Evolutionary conservation across 1,140 invertebrate genomes (phyloP), one percentile per base, ranked within the genome.

Genomic region (Pemphigus obesinymphae): DNA sequence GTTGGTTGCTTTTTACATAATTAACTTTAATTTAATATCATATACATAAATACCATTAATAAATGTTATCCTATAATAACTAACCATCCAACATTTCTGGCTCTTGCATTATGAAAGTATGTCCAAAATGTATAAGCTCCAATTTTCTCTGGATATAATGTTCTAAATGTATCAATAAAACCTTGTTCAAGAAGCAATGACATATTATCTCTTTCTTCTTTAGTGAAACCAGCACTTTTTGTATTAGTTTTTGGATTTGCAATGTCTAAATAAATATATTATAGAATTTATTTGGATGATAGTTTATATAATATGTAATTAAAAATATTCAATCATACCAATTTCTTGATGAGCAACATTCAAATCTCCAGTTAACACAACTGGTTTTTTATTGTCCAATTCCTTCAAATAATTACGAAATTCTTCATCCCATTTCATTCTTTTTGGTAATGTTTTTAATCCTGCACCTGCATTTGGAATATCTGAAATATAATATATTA

Each of bases 311-410:
- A 26, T 76, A 48, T 53, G 26, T 45, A 50, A 45, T 29, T 53
- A 76, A 53, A 29, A 58, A 76, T 34, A 75, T 48, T 40, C 13
- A 8, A 48, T 50, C 6, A 45, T 88, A 95, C 94, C 95, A 86
- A 99, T 98, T 90, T 97, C 95, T 84, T 93, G 88, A 87, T 99
- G 97, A 66, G 97, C 93, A 7, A 99, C 97, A 89, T 99, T 99
- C 89, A 99, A 92, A 88, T 99, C 98, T 2, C 98, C 97, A 87
- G 93, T 96, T 83, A 98, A 90, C 70, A 99, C 93, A 0, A 99
- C 95, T 20, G 97, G 96, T 87, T 99, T 99, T 72, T 93, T 92
- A 82, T 90, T 88, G 88, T 99, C 95, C 26, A 99, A 88, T 70
- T 92, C 88, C 85, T 93, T 91, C 11, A 99, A 86, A 86, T 93